Conservation (phyloP, 2,797 vertebrate genomes). For the Pseudopleuronectes americanus region DNA sequence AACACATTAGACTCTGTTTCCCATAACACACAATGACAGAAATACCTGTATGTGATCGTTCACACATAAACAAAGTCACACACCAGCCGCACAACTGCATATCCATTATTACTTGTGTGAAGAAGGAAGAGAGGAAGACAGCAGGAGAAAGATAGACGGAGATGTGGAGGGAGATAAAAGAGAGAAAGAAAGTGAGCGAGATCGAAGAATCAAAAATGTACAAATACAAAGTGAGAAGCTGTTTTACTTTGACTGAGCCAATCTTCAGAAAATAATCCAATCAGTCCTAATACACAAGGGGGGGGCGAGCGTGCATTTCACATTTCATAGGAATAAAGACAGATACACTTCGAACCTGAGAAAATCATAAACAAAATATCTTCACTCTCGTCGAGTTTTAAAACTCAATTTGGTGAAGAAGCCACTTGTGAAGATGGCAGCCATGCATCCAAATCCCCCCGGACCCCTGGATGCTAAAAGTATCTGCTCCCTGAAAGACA, state of each 20-base stretch:
- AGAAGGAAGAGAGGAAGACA: constrained; percentile 12
- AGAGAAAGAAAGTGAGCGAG: neutral
- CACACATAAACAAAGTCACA: constrained; percentile 47
- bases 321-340: constrained; percentile 66
- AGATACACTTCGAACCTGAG: constrained; percentile 57
- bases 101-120: constrained; percentile 26
- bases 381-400: constrained; percentile 56
- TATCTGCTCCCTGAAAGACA: constrained; percentile 46
- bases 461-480: constrained; percentile 55
- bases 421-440: constrained; percentile 61
- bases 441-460: constrained; percentile 55
- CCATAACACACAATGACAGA: constrained; percentile 72
- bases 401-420: constrained; percentile 79
- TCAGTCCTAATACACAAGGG: constrained; percentile 46
- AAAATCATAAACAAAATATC: constrained; percentile 70
- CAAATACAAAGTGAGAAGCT: constrained; percentile 37
- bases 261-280: constrained; percentile 61
- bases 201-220: constrained; percentile 5
- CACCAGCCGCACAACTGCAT: constrained; percentile 11
- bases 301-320: constrained; percentile 35
- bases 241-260: constrained; percentile 43
- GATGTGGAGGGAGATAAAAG: neutral
- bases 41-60: constrained; percentile 55
- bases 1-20: constrained; percentile 78
- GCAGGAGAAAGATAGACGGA: constrained; percentile 1